Base-by-base conservation (phyloP, 2,888 invertebrate species). In the Prosopocoilus inquinatus region DNA sequence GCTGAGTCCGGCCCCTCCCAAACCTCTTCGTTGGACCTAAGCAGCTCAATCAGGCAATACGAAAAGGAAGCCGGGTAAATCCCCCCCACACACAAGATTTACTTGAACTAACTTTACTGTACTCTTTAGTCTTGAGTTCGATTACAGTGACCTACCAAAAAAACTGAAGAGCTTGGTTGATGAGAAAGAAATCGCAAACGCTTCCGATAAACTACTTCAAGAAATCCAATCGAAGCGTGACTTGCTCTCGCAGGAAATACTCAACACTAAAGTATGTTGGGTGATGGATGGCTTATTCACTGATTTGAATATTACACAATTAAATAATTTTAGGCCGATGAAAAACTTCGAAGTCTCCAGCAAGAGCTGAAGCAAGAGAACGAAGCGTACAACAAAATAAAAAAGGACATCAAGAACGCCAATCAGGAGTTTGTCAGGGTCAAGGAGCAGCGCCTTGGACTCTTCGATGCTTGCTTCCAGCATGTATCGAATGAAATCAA, bases 401-500 rank as follows among this genome's bases (percentile, higher is more conserved):
- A 97, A 36, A 91, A 91, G 68, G 87, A 94, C 65, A 96, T 96
- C 48, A 95, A 94, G 75, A 92, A 90, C 75, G 95, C 98, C 0
- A 96, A 97, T 71, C 85, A 91, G 1, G 89, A 91, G 9, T 99
- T 98, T 75, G 98, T 99, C 71, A 89, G 89, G 77, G 89, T 97
- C 2, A 95, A 96, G 70, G 94, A 94, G 70, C 94, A 96, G 70
- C 84, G 97, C 12, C 93, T 92, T 69, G 93, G 94, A 68, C 87
- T 91, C 66, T 99, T 99, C 75, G 92, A 91, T 75, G 86, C 88
- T 47, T 99, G 98, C 75, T 98, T 98, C 74, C 96, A 96, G 67
- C 96, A 98, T 71, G 97, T 99, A n/a, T 90, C 96, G 0, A 94
- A 95, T 70, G 92, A 93, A 70, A 99, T 99, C 63, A 99, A 99